Conservation (phyloP, 2,888 invertebrate species). For the Selenia dentaria region DNA sequence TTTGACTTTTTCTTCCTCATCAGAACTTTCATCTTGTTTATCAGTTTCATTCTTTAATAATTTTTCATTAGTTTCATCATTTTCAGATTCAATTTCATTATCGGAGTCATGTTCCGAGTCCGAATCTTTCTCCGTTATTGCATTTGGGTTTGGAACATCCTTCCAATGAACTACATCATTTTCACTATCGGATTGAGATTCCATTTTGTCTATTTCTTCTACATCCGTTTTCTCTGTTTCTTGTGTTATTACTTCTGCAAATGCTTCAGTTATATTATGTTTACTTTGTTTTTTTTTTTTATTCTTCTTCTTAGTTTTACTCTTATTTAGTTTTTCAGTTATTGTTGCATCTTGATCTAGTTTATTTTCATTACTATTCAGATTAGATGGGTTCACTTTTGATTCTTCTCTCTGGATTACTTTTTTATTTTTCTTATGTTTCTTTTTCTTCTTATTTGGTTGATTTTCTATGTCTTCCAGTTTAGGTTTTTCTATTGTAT, state of each 20-base stretch:
- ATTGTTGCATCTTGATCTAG: neutral
- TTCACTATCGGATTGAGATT: constrained; percentile 20
- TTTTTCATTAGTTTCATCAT: constrained; percentile 63
- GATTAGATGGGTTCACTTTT: neutral
- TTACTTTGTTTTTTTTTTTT: constrained; percentile 10
- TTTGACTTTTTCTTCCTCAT: constrained; percentile 56
- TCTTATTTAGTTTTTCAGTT: neutral
- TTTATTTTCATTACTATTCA: constrained; percentile 6
- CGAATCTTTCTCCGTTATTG: constrained; percentile 70
- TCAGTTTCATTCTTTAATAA: constrained; percentile 50
- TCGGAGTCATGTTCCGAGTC: constrained; percentile 79
- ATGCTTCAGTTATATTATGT: neutral
- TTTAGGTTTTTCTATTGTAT: constrained; percentile 15
- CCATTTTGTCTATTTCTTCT: constrained; percentile 3
- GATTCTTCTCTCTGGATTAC: constrained; percentile 25
- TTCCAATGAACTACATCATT: constrained; percentile 17
- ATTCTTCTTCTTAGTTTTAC: constrained; percentile 16
- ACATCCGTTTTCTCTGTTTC: constrained; percentile 8
- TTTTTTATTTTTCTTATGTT: constrained; percentile 27
- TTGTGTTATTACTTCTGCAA: neutral
- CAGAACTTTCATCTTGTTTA: constrained; percentile 53
- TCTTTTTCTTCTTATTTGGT: constrained; percentile 30
- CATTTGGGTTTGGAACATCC: constrained; percentile 65
- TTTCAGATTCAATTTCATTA: constrained; percentile 71
- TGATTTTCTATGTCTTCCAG: constrained; percentile 25